Percentiles rank a stretch among this genome's conserved stretches.
Conservation (phyloP, 2,113 vertebrate genomes). For the Myotis davidii region DNA sequence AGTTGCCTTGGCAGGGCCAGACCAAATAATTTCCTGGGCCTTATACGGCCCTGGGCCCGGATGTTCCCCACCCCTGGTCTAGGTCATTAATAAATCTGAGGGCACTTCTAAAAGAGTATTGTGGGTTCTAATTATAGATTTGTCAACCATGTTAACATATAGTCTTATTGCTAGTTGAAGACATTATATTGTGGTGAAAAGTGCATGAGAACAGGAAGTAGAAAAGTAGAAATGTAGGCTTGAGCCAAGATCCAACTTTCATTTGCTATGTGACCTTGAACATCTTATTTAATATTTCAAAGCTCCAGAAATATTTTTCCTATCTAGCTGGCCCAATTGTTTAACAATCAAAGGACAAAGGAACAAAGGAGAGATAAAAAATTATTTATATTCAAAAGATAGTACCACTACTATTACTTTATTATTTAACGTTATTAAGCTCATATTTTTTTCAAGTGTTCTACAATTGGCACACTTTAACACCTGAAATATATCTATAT, state of each 20-base stretch:
- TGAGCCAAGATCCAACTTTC: neutral
- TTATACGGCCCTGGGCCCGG: too few relatives aligned
- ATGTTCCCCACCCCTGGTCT: neutral
- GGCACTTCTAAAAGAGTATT: conserved; percentile 35
- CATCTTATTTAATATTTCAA: conserved; percentile 24
- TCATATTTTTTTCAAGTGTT: conserved; percentile 21
- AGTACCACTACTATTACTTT: neutral
- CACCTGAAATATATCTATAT: neutral
- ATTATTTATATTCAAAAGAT: conserved; percentile 5
- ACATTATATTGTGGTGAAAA: neutral
- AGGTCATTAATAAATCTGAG: conserved; percentile 11
- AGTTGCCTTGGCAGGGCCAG: too few relatives aligned
- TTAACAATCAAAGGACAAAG: conserved; percentile 14
- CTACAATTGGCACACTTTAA: neutral
- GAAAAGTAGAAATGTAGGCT: neutral
- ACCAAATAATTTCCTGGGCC: too few relatives aligned
- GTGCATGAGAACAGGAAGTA: neutral
- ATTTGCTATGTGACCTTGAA: neutral
- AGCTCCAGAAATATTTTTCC: neutral
- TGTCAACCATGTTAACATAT: conserved; percentile 49
- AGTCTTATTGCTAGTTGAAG: conserved; percentile 32
- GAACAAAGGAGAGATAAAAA: neutral
- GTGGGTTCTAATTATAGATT: conserved; percentile 47
- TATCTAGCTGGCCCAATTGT: neutral
- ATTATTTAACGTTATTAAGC: neutral